Conservation (phyloP, 2,113 vertebrate genomes). For the Amblyopsis rosae region DNA sequence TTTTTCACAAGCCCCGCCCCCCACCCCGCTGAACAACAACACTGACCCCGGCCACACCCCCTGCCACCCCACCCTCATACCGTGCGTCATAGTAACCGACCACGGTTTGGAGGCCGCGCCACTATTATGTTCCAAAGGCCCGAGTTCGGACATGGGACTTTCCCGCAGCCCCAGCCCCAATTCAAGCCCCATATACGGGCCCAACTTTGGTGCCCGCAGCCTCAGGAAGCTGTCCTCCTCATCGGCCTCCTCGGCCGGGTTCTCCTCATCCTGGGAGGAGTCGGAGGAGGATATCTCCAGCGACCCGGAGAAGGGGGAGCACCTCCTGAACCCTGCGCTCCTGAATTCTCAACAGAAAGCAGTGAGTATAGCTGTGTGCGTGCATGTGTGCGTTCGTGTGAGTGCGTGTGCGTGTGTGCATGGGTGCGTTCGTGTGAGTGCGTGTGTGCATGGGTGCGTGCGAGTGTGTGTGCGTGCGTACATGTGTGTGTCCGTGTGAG, state of each 20-base stretch:
- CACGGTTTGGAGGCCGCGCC: constrained; percentile 76
- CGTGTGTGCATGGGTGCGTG: constrained; percentile 37
- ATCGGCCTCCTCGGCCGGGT: constrained; percentile 93
- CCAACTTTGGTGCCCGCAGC: constrained; percentile 52
- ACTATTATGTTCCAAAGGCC: constrained; percentile 56
- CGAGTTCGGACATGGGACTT: constrained; percentile 36
- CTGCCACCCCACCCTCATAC: constrained; percentile 70
- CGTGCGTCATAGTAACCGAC: constrained; percentile 91
- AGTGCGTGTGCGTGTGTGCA: background rate
- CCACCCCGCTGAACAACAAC: constrained; percentile 33
- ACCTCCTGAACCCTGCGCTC: constrained; percentile 80
- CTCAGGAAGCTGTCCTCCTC: constrained; percentile 94
- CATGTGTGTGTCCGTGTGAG: constrained; percentile 13
- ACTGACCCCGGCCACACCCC: constrained; percentile 15
- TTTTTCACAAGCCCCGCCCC: constrained; percentile 2
- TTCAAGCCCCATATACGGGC: constrained; percentile 50
- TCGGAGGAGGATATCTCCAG: constrained; percentile 97
- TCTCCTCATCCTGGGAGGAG: constrained; percentile 97
- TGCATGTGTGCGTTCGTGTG: background rate
- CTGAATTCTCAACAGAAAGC: constrained; percentile 91
- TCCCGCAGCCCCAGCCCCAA: constrained; percentile 66
- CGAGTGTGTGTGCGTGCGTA: constrained; percentile 72
- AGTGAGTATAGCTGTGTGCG: constrained; percentile 77
- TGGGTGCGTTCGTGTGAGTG: background rate
- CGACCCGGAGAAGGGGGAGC: constrained; percentile 86